These are phyloP conservation scores for Patagioenas fasciata DNA, from an alignment of 2,113 vertebrate species.

Conservation along the genomic window DNA sequence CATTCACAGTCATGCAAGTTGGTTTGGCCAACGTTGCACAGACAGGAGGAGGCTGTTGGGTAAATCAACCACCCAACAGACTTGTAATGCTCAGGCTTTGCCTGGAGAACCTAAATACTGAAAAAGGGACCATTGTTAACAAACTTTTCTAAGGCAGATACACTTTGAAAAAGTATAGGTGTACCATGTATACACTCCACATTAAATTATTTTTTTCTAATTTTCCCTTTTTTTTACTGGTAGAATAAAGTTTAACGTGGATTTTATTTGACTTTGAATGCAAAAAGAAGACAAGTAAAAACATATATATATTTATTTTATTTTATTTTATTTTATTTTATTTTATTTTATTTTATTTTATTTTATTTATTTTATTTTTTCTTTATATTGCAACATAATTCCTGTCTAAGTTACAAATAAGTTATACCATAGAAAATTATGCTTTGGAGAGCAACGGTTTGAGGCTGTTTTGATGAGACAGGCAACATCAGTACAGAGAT, in stretches of 20 bases:
- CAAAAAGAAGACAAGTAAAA: neutral
- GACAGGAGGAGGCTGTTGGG: neutral
- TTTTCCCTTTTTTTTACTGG: neutral
- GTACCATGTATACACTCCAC: neutral
- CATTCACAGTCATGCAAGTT: neutral
- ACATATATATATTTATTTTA: neutral
- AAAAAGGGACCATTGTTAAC: neutral
- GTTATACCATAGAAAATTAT: neutral
- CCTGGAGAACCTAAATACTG: neutral
- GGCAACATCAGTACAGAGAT: neutral
- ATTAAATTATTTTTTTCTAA: neutral
- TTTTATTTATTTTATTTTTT: neutral
- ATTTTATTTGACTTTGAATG: neutral
- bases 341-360: neutral
- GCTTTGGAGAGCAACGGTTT: neutral
- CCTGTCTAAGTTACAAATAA: neutral
- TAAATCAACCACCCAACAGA: neutral
- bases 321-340: neutral
- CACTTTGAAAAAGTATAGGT: neutral
- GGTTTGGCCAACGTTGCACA: fast-evolving
- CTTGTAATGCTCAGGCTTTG: neutral
- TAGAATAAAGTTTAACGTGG: neutral
- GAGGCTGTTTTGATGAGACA: conserved; percentile 13
- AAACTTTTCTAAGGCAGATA: neutral
- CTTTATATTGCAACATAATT: neutral